phyloP scores from a whole-genome alignment of 1,140 invertebrate genomes.

The Cephus cinctus region DNA sequence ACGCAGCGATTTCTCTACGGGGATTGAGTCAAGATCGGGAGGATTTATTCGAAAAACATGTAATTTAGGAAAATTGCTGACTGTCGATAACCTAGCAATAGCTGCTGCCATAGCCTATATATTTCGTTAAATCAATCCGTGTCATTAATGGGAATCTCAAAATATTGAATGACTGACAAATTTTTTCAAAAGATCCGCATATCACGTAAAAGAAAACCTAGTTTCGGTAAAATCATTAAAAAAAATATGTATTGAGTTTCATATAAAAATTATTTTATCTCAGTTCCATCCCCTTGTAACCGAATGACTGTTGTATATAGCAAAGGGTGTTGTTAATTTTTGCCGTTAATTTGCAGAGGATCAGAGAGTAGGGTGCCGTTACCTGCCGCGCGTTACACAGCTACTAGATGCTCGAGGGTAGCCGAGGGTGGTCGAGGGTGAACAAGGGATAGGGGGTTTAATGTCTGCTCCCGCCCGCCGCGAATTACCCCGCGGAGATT shows the following conservation, averaged over 20 bases:
- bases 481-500: slow-evolving; percentile 53
- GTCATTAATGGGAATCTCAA: too few relatives aligned
- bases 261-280: too few relatives aligned
- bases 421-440: slow-evolving; percentile 13
- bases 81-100: slow-evolving; percentile 24
- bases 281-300: too few relatives aligned
- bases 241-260: too few relatives aligned
- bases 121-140: too few relatives aligned
- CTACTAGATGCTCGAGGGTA: slow-evolving; percentile 8
- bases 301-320: neutral
- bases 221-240: too few relatives aligned
- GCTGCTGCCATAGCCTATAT: too few relatives aligned
- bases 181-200: too few relatives aligned
- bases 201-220: too few relatives aligned
- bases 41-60: slow-evolving; percentile 37
- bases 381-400: slow-evolving; percentile 16
- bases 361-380: slow-evolving; percentile 29
- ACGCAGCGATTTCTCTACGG: slow-evolving; percentile 25
- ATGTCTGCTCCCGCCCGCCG: slow-evolving; percentile 44
- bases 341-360: slow-evolving; percentile 36
- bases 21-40: slow-evolving; percentile 23
- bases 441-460: slow-evolving; percentile 35
- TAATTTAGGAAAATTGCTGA: slow-evolving; percentile 33
- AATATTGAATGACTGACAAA: too few relatives aligned
- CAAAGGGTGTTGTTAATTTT: slow-evolving; percentile 31